A percentile compares a stretch with the other conserved stretches of the same genome.
Evolutionary conservation across 2,797 vertebrate genomes (phyloP).

Genomic region (Dendrocincla fuliginosa): DNA sequence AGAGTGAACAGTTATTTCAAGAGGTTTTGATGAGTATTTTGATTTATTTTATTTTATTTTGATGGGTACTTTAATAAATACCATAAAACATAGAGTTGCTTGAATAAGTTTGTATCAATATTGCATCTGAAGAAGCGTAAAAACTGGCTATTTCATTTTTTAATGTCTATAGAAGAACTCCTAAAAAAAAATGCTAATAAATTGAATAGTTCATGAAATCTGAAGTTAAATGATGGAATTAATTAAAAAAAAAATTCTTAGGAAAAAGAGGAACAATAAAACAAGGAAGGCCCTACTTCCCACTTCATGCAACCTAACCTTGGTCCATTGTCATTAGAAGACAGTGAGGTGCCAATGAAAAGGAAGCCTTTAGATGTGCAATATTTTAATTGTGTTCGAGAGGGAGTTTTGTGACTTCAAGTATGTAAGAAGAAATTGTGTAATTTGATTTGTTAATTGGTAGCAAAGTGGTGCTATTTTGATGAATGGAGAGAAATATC

Average conservation of each 20-base stretch:
- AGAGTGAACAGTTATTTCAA: neutral
- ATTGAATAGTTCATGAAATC: neutral
- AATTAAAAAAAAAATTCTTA: neutral
- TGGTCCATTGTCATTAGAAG: neutral
- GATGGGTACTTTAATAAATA: neutral
- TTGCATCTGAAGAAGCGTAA: neutral
- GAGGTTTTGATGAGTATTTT: neutral
- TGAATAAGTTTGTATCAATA: neutral
- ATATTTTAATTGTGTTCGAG: neutral
- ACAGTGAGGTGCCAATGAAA: rapidly evolving
- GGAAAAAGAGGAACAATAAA: neutral
- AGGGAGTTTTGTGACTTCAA: neutral
- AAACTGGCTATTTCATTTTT: neutral
- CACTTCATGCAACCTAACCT: neutral
- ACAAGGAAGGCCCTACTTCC: neutral
- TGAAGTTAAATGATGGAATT: neutral
- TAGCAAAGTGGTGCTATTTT: neutral
- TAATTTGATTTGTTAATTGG: neutral
- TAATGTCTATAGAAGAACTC: neutral
- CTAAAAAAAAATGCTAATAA: neutral
- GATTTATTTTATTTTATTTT: neutral
- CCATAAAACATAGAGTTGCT: neutral
- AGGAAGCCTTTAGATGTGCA: neutral
- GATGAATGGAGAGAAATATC: neutral
- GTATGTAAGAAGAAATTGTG: neutral